Evolutionary conservation across 2,888 invertebrate species (phyloP).

Genomic region (Heliconius cydno): DNA sequence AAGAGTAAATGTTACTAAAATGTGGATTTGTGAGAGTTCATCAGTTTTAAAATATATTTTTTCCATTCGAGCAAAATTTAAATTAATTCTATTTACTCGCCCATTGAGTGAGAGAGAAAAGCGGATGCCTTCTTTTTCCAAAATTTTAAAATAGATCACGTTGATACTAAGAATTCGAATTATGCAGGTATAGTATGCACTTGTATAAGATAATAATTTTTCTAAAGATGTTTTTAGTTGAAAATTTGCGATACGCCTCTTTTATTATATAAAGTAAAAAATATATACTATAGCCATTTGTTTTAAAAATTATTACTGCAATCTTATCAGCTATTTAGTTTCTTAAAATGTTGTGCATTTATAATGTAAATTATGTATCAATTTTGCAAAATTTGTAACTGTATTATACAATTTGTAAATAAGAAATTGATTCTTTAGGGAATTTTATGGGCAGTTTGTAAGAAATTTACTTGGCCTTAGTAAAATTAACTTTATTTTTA

Average conservation of each 20-base stretch:
- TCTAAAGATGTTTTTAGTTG: no score
- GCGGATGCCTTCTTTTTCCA: background rate
- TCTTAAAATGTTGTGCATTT: conserved; percentile 4
- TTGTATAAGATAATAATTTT: no score
- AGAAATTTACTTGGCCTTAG: background rate
- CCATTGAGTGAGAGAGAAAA: background rate
- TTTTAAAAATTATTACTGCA: background rate
- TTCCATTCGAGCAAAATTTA: no score
- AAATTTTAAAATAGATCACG: background rate
- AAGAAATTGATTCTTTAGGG: background rate
- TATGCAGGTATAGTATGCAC: background rate
- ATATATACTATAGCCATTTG: background rate
- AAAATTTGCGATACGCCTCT: no score
- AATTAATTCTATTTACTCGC: no score
- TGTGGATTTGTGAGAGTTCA: no score
- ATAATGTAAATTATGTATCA: conserved; percentile 1
- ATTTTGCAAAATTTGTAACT: conserved; percentile 11
- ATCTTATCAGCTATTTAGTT: background rate
- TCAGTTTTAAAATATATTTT: no score
- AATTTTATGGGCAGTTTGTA: background rate
- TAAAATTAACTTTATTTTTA: background rate
- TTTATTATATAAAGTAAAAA: no score
- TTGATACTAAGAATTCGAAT: background rate
- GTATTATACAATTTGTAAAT: conserved; percentile 10
- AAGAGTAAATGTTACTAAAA: background rate